phyloP scores from a whole-genome alignment of 1,140 invertebrate genomes.

The Mactra quadrangularis region DNA sequence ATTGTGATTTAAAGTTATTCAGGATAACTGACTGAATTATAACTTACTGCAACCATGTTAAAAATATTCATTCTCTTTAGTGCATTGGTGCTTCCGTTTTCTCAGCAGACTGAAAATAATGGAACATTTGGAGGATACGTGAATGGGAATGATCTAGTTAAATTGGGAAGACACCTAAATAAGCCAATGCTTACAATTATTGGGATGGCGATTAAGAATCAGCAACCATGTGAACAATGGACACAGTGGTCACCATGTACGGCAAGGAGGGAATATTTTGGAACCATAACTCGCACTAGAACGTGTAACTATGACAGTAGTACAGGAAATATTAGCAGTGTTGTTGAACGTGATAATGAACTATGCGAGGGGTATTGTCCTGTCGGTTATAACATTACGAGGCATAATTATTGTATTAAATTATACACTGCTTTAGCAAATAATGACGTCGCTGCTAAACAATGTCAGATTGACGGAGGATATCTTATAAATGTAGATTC shows the following conservation, averaged over 20 bases:
- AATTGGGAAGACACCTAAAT: neutral
- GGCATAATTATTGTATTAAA: too few relatives aligned
- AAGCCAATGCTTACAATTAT: neutral
- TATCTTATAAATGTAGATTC: neutral
- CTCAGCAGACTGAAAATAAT: neutral
- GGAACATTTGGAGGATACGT: neutral
- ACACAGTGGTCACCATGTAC: neutral
- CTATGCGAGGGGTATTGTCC: too few relatives aligned
- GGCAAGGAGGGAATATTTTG: too few relatives aligned
- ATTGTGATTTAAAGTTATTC: neutral
- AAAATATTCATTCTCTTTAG: too few relatives aligned
- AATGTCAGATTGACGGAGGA: slow-evolving; percentile 1
- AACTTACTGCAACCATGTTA: too few relatives aligned
- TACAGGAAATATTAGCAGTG: neutral
- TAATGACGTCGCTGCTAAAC: too few relatives aligned
- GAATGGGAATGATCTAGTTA: neutral
- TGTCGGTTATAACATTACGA: too few relatives aligned
- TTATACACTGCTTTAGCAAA: too few relatives aligned
- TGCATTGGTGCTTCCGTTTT: too few relatives aligned
- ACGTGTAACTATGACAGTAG: too few relatives aligned
- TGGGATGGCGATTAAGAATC: too few relatives aligned
- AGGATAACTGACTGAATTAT: neutral
- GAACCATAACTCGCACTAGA: too few relatives aligned
- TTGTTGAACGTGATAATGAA: neutral
- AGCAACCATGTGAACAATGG: neutral